Evolutionary conservation across 2,888 invertebrate genomes (phyloP), one percentile per base, ranked within the genome.

Genomic region (Lasioglossum vierecki): DNA sequence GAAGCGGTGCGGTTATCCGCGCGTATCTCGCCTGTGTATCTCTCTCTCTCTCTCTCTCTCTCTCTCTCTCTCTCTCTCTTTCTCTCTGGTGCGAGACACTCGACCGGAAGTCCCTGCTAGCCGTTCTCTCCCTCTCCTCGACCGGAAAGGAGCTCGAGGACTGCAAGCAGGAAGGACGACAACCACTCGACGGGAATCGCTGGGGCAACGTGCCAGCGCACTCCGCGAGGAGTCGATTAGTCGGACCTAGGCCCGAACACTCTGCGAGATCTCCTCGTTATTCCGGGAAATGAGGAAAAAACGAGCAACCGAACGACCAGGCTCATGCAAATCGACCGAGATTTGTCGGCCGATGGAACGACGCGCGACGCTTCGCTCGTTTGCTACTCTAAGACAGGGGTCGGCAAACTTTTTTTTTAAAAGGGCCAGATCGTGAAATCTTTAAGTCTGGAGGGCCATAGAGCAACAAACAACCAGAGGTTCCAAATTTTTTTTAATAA

Each of bases 71-170:
- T n/a, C 11, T 39, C 39, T 57, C 11, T 57, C 57, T n/a, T n/a
- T n/a, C 57, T 57, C 30, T n/a, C 9, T 66, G 44, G 11, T 72
- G 68, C 76, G 81, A 81, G 68, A 71, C 83, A 77, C 79, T 88
- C 89, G 79, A 78, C 84, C 89, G 89, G 89, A 89, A 89, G 85
- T 83, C 73, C 70, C 71, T 70, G 63, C 76, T 68, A 79, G 53
- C 74, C 68, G 18, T 35, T 35, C 35, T 66, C 15, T 70, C n/a
- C 26, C 57, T 2, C 46, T 26, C 70, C 22, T 8, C 35, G 15
- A 13, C 46, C 70, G 39, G n/a, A 72, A 82, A 80, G 83, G 74
- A 76, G 73, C 77, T 81, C 60, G 72, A 75, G 53, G 72, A 44
- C 15, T 57, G 35, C n/a, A 22, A 18, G 53, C 26, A 44, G 73